These are phyloP conservation scores for Pomacea canaliculata DNA, from an alignment of 2,888 invertebrate genomes.

Conservation along the genomic window DNA sequence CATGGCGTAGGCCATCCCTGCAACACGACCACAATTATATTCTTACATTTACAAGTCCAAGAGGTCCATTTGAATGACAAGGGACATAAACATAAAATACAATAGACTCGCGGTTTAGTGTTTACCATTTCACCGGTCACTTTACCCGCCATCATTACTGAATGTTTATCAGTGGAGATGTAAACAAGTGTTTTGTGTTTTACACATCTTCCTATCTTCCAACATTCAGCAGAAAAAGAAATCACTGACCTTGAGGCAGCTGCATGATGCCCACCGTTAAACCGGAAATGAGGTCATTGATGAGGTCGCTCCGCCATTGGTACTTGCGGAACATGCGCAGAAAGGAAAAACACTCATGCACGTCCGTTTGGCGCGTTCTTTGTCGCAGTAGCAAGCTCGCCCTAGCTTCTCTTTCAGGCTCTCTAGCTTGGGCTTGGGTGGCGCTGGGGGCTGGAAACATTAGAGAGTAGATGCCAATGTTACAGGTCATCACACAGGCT, in stretches of 20 bases:
- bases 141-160: not conserved
- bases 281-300: conserved; percentile 85
- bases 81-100: too few species aligned
- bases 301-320: conserved; percentile 71
- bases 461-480: not conserved
- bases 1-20: conserved; percentile 73
- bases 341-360: conserved; percentile 52
- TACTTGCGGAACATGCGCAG: conserved; percentile 64
- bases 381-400: conserved; percentile 39
- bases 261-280: conserved; percentile 80
- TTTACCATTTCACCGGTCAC: too few species aligned
- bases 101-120: too few species aligned
- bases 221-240: too few species aligned
- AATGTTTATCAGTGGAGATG: too few species aligned
- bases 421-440: conserved; percentile 12
- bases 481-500: too few species aligned
- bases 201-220: too few species aligned
- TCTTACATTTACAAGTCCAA: not conserved
- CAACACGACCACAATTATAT: conserved; percentile 6
- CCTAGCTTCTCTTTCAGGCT: conserved; percentile 23
- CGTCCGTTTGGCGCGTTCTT: conserved; percentile 38
- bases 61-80: too few species aligned
- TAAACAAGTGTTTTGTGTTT: too few species aligned
- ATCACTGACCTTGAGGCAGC: conserved; percentile 67
- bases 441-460: conserved; percentile 8